phyloP scores from a whole-genome alignment of 2,113 vertebrate genomes.

The Phocoena sinus region DNA sequence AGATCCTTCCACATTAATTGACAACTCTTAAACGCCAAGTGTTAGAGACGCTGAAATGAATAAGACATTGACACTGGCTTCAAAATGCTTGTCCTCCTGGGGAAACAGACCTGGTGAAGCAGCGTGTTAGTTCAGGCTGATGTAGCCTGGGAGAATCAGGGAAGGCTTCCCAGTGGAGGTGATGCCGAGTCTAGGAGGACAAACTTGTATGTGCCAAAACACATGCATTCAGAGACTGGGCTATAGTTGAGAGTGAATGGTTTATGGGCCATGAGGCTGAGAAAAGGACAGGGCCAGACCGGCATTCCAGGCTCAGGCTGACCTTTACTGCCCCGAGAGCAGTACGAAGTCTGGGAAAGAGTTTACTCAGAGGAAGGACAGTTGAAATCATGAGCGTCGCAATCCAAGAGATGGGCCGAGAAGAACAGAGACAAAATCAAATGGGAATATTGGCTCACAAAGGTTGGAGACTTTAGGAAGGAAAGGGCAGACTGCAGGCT shows the following conservation, averaged over 20 bases:
- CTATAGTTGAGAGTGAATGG: background rate
- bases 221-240: background rate
- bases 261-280: background rate
- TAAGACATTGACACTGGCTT: background rate
- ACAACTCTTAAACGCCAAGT: background rate
- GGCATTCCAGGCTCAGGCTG: background rate
- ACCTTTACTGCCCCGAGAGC: background rate
- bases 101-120: background rate
- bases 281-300: background rate
- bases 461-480: background rate
- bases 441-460: background rate
- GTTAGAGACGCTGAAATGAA: background rate
- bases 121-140: background rate
- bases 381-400: background rate
- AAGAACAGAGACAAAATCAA: background rate
- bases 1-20: background rate
- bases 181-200: background rate
- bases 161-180: background rate
- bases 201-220: background rate
- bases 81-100: background rate
- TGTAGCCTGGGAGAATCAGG: background rate
- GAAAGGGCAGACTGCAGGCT: background rate
- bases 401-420: background rate
- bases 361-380: background rate
- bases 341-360: background rate